Percentiles rank a stretch among this genome's conserved stretches.
Conservation (phyloP, 2,888 invertebrate genomes). For the Conus canariensis region DNA sequence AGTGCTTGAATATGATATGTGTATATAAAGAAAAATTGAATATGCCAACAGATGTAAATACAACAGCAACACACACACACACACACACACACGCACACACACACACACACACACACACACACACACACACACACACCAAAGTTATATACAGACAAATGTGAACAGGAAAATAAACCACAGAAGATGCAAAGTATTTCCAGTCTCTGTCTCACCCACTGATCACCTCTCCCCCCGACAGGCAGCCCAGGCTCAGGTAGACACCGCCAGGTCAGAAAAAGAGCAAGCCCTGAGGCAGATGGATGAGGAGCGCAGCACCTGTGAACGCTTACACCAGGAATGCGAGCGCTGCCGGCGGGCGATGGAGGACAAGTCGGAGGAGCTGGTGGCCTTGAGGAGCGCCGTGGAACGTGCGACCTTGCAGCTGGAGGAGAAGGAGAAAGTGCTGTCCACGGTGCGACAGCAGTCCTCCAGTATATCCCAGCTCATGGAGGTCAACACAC, state of each 20-base stretch:
- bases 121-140: too few species aligned
- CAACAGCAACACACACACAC: too few species aligned
- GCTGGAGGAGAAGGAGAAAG: constrained; percentile 74
- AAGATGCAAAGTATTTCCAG: too few species aligned
- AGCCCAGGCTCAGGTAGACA: neutral
- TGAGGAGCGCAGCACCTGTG: constrained; percentile 63
- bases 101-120: too few species aligned
- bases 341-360: constrained; percentile 70
- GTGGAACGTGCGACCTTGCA: constrained; percentile 68
- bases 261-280: constrained; percentile 58
- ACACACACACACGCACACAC: too few species aligned
- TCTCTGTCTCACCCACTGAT: too few species aligned
- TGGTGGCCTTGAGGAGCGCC: constrained; percentile 60
- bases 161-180: too few species aligned
- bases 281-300: constrained; percentile 63
- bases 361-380: constrained; percentile 70
- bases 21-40: too few species aligned
- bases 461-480: constrained; percentile 67
- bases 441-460: constrained; percentile 66
- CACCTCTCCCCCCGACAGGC: neutral
- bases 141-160: too few species aligned
- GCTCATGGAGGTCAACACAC: constrained; percentile 60
- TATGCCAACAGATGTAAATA: too few species aligned
- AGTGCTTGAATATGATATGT: too few species aligned
- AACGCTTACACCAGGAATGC: constrained; percentile 64